Base-by-base conservation (phyloP, 1,140 invertebrate genomes). In the Sarcophaga bullata region DNA sequence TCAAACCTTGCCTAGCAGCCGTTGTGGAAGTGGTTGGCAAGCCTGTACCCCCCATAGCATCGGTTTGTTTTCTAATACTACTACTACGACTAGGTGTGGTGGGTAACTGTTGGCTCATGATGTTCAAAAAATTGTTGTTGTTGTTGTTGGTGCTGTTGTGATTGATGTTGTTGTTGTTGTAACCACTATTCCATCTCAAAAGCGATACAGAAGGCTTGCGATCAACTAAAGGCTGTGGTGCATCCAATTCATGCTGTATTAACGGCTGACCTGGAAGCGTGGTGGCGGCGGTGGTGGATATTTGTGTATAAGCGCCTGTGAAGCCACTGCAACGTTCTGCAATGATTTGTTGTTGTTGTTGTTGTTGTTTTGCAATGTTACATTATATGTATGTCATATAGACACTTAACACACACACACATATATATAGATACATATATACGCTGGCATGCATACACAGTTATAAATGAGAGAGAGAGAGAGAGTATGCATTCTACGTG, bases 291-390 rank as follows among this genome's bases (percentile, higher is more conserved):
- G 19, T 78, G 85, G 86, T 86, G 82, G 83, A 85, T 73, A 85
- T 80, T 80, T 86, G 88, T 82, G 86, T 91, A 85, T 86, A 88
- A 83, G 89, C 90, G 85, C 90, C 91, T 84, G 91, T 91, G 86
- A 92, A 90, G 85, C 91, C 91, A 85, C 91, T 92, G 88, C 91
- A 92, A 88, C 91, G 89, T 88, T 90, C 89, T 90, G 89, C 84
- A 90, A 90, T 87, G 87, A 85, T 62, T 78, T 78, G 62, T 15
- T 58, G 46, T 82, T 82, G 76, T 37, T 82, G 78, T 82, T 82
- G 82, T 78, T 82, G 78, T 82, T 82, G 68, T 81, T 81, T 37
- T 80, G 49, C 25, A 9, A 37, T 8, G n/a, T 49, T 75, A 8
- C 7, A 19, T 68, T 68, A 37, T 37, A 37, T 68, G 17, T 19